A percentile compares a stretch with the other conserved stretches of the same genome.
Conservation (phyloP, 2,888 invertebrate species). For the Tetragonisca angustula region DNA sequence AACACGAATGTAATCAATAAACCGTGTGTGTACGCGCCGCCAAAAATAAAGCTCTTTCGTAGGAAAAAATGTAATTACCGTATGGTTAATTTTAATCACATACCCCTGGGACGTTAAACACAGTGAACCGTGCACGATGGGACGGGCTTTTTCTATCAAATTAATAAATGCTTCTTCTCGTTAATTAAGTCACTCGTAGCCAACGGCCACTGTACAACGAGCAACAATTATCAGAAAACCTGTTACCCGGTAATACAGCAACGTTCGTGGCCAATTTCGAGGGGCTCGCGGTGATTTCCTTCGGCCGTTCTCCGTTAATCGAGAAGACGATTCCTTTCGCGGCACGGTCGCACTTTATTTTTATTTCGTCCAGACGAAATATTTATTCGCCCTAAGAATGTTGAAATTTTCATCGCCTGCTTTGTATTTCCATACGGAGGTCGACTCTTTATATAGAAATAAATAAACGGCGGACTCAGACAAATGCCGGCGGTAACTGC, state of each 20-base stretch:
- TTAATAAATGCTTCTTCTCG: constrained; percentile 27
- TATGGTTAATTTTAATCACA: constrained; percentile 39
- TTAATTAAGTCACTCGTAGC: constrained; percentile 23
- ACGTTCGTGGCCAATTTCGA: not conserved
- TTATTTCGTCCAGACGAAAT: not conserved
- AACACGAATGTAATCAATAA: constrained; percentile 28
- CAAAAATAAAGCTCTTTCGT: constrained; percentile 26
- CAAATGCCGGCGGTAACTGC: not conserved
- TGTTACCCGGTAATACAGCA: not conserved
- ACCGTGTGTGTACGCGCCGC: not conserved
- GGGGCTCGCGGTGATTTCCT: not conserved
- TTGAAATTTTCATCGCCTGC: not conserved
- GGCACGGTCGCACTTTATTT: not conserved
- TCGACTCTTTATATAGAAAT: not conserved
- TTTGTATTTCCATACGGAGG: not conserved
- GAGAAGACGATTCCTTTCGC: not conserved
- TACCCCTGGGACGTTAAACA: not conserved
- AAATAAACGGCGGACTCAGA: not conserved
- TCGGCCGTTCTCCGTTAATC: not conserved
- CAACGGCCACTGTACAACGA: not conserved
- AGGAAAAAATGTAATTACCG: constrained; percentile 30
- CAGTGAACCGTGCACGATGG: not conserved
- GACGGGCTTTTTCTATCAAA: constrained; percentile 16
- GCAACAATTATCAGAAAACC: not conserved
- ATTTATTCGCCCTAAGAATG: not conserved